These are phyloP conservation scores for Acipenser ruthenus DNA, from an alignment of 2,797 vertebrate genomes.

Conservation along the genomic window DNA sequence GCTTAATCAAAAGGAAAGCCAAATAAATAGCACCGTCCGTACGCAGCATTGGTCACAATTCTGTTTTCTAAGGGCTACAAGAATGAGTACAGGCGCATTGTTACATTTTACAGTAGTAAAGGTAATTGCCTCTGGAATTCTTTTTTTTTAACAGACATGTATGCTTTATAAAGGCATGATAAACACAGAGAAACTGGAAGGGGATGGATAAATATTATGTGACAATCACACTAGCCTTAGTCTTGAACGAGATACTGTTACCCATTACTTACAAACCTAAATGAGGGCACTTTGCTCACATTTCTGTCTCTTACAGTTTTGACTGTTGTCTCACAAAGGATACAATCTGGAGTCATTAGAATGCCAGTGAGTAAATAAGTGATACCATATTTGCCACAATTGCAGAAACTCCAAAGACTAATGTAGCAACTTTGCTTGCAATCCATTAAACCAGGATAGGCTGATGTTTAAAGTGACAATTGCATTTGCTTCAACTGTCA, in stretches of 20 bases:
- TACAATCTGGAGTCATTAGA: constrained; percentile 31
- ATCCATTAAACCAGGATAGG: too few relatives aligned
- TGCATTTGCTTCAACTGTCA: too few relatives aligned
- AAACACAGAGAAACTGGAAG: constrained; percentile 55
- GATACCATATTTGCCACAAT: constrained; percentile 31
- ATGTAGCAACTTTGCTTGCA: too few relatives aligned
- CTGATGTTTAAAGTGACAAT: too few relatives aligned
- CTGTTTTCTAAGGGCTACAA: too few relatives aligned
- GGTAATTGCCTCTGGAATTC: too few relatives aligned
- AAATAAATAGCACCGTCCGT: too few relatives aligned
- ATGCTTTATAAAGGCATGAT: constrained; percentile 64
- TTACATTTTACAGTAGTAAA: too few relatives aligned
- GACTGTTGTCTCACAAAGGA: constrained; percentile 25
- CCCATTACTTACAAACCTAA: constrained; percentile 27
- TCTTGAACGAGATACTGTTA: constrained; percentile 41
- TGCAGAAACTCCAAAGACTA: constrained; percentile 16
- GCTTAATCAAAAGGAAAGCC: too few relatives aligned
- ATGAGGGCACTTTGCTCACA: constrained; percentile 26
- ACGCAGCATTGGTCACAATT: too few relatives aligned
- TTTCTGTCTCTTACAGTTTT: constrained; percentile 25
- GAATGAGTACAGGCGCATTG: too few relatives aligned
- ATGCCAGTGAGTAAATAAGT: constrained; percentile 29
- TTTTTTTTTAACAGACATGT: constrained; percentile 45
- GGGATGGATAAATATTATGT: constrained; percentile 47
- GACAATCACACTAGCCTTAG: constrained; percentile 53